Evolutionary conservation across 1,140 invertebrate species (phyloP).

Genomic region (Drosophila sturtevanti): DNA sequence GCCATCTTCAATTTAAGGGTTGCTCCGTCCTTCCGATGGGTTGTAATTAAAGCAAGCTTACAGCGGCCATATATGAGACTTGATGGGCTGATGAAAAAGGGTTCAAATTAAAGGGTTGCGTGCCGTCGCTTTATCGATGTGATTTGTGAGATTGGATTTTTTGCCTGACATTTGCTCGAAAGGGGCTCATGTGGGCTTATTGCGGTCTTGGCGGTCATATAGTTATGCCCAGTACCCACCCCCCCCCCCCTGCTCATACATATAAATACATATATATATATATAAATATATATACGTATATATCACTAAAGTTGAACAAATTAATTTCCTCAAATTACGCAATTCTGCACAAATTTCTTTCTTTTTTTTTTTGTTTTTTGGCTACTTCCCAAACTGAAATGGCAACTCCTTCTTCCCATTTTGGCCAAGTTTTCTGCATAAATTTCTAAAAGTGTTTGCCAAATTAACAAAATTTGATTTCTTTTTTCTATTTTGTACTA

Average conservation of each 20-base stretch:
- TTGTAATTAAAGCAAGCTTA: constrained; percentile 77
- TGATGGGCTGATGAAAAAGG: constrained; percentile 59
- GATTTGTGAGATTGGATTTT: constrained; percentile 76
- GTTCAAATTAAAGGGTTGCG: constrained; percentile 62
- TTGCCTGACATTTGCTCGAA: constrained; percentile 31
- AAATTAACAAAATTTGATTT: constrained; percentile 5
- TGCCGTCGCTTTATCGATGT: constrained; percentile 78
- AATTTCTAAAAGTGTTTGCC: constrained; percentile 22
- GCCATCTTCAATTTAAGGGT: constrained; percentile 25
- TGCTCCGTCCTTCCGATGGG: constrained; percentile 29
- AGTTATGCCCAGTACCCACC: neutral
- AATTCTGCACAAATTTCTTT: constrained; percentile 52
- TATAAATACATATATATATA: constrained; percentile 6
- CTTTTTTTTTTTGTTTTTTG: no score
- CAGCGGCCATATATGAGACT: constrained; percentile 58
- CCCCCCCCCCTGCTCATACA: neutral
- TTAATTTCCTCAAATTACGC: constrained; percentile 70
- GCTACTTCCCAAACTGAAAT: constrained; percentile 37
- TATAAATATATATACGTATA: constrained; percentile 16
- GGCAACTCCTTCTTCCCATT: constrained; percentile 10
- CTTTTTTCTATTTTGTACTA: neutral
- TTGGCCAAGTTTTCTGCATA: constrained; percentile 49
- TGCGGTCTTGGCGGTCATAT: constrained; percentile 70
- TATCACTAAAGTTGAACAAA: constrained; percentile 69
- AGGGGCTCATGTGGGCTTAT: constrained; percentile 75